These are phyloP conservation scores for Phalacrocorax aristotelis DNA, from an alignment of 2,113 vertebrate genomes.

Conservation along the genomic window DNA sequence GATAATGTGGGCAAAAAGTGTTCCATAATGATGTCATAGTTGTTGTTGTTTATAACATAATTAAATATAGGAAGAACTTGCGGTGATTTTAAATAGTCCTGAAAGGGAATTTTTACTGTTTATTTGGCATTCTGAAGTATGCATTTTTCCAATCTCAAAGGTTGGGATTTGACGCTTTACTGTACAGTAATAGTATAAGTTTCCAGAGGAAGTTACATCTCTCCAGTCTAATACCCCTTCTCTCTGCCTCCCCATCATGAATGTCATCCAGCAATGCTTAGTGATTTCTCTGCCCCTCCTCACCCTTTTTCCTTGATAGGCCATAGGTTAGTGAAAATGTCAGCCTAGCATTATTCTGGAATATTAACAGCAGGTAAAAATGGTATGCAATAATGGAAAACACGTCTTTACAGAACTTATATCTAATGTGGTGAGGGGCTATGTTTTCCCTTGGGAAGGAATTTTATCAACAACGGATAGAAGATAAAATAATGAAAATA, in stretches of 20 bases:
- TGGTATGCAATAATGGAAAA: neutral
- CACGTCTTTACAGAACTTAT: fast-evolving
- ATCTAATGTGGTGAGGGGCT: neutral
- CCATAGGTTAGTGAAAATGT: neutral
- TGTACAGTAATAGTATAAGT: neutral
- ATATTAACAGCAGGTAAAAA: neutral
- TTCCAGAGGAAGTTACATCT: neutral
- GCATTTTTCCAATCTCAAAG: neutral
- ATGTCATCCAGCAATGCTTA: neutral
- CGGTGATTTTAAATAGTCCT: neutral
- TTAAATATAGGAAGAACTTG: neutral
- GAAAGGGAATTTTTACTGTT: neutral
- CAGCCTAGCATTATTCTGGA: neutral
- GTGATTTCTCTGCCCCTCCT: neutral
- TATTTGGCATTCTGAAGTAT: neutral
- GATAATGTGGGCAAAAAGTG: neutral
- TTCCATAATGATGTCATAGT: neutral
- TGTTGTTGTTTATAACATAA: neutral
- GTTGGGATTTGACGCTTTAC: neutral
- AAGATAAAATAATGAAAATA: too few relatives aligned
- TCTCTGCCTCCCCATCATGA: neutral
- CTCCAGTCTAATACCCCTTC: neutral
- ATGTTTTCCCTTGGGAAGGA: neutral
- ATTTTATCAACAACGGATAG: neutral
- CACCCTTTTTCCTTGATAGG: neutral